Evolutionary conservation across 2,113 vertebrate species (phyloP), one percentile per base, ranked within the genome.

Genomic region (Mormyrus iriodes): DNA sequence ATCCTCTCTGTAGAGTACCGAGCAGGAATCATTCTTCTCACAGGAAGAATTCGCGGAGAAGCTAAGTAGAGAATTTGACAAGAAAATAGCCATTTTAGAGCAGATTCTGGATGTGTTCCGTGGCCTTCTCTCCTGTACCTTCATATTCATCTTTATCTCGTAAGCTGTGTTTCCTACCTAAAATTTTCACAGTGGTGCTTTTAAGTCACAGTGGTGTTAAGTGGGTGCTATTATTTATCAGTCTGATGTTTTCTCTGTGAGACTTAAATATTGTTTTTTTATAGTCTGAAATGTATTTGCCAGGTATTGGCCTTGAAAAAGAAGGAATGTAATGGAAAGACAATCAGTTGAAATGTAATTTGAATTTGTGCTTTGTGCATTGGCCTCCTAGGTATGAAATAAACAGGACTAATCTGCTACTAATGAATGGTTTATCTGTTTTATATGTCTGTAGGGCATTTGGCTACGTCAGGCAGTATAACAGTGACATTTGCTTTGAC

Each of bases 61-160:
- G 19, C 91, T 97, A 65, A 90, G 46, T 0, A 90, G 92, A 0
- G 90, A 93, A 0, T 89, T 97, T 48, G 10, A 1, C 0, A 21
- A 89, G 85, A 94, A 95, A 4, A 19, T 91, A 0, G 15, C 84
- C 21, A 89, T 4, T 35, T 86, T 97, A 73, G 35, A 92, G 55
- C 82, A 89, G 85, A 51, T 93, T 0, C 0, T 94, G 82, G 90
- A 88, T 44, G 87, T 96, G 55, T 89, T 97, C 58, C 93, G 91
- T 0, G 52, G 92, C 5, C 89, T 97, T 48, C 92, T 97, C 0
- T 95, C 96, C 90, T 95, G 92, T 91, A 94, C 95, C 35, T 96
- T 97, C 90, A 88, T 97, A 92, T 89, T 95, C 13, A 1, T 97
- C 90, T 95, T 97, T 17, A 65, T 89, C 48, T 92, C 94, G 97